Conservation (phyloP, 2,797 vertebrate species). For the Pipistrellus pipistrellus region DNA sequence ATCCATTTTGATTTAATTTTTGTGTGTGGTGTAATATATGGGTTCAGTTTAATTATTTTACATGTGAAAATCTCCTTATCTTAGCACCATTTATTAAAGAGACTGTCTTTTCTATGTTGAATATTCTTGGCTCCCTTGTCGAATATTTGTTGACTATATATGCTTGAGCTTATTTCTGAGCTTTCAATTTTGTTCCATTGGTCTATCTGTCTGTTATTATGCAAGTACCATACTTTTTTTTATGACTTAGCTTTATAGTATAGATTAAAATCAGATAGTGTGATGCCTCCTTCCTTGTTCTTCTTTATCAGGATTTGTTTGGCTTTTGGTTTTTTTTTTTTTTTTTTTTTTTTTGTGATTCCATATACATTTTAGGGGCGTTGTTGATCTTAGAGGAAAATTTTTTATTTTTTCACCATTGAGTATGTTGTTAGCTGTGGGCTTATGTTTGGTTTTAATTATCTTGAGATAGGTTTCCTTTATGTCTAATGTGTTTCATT, state of each 20-base stretch:
- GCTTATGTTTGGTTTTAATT: background rate
- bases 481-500: background rate
- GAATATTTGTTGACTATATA: background rate
- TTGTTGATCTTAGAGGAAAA: background rate
- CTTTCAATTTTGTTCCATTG: background rate
- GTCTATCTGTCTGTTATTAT: background rate
- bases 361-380: background rate
- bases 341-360: background rate
- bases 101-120: background rate
- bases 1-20: background rate
- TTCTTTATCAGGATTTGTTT: background rate
- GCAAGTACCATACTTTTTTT: background rate
- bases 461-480: background rate
- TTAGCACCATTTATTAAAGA: background rate
- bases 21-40: background rate
- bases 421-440: background rate
- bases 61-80: background rate
- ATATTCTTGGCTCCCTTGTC: background rate
- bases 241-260: background rate
- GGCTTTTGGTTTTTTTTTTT: background rate
- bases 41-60: background rate
- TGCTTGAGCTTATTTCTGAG: background rate
- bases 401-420: background rate
- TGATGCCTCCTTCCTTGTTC: background rate
- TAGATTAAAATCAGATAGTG: background rate